A percentile compares a stretch with the other conserved stretches of the same genome.
Evolutionary conservation across 2,888 invertebrate species (phyloP).

Genomic region (Fragum sueziense): DNA sequence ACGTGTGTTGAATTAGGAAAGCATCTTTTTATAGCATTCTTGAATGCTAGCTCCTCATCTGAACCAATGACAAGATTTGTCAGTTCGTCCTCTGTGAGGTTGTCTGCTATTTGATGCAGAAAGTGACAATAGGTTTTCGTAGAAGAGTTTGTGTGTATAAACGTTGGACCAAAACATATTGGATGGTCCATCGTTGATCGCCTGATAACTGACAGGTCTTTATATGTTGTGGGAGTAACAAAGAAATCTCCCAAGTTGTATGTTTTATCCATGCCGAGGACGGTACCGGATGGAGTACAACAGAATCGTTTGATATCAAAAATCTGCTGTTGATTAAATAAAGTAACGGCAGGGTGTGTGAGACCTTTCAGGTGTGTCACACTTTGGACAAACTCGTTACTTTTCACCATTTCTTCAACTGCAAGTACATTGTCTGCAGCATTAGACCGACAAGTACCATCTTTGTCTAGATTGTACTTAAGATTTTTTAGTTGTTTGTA

Average conservation of each 20-base stretch:
- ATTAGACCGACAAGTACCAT: not conserved
- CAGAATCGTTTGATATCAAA: slow-evolving; percentile 43
- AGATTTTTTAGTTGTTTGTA: slow-evolving; percentile 29
- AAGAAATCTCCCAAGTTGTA: slow-evolving; percentile 48
- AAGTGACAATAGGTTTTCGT: slow-evolving; percentile 35
- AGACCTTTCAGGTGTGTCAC: slow-evolving; percentile 35
- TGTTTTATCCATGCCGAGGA: slow-evolving; percentile 48
- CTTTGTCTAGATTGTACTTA: slow-evolving; percentile 25
- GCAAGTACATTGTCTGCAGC: slow-evolving; percentile 43
- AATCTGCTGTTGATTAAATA: slow-evolving; percentile 43
- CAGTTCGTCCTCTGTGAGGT: slow-evolving; percentile 39
- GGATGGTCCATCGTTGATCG: slow-evolving; percentile 19
- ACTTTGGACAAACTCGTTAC: slow-evolving; percentile 38
- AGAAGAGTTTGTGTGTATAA: slow-evolving; percentile 33
- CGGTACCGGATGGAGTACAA: slow-evolving; percentile 16
- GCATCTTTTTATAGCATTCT: no score
- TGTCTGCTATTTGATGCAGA: slow-evolving; percentile 34
- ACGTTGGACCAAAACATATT: slow-evolving; percentile 42
- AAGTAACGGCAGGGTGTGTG: slow-evolving; percentile 31
- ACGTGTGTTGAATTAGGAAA: no score
- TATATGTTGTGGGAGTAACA: slow-evolving; percentile 40
- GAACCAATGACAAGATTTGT: no score
- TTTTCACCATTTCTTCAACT: slow-evolving; percentile 51
- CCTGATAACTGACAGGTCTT: slow-evolving; percentile 34
- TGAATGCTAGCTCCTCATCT: no score